phyloP scores from a whole-genome alignment of 1,140 invertebrate genomes.

The Drosophila ogumai region DNA sequence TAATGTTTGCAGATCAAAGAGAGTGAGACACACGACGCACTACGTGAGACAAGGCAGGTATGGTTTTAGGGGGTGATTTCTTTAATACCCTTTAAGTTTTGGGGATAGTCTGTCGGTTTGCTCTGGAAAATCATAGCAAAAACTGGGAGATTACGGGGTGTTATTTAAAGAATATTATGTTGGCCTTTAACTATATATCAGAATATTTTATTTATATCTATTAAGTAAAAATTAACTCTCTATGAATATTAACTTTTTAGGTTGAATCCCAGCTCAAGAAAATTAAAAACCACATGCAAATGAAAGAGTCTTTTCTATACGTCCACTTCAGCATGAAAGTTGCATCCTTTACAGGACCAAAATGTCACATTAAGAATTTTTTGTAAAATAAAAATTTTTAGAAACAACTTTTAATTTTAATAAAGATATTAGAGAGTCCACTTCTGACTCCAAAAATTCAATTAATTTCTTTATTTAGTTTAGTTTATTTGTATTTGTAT shows the following conservation, averaged over 20 bases:
- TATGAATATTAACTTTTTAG: neutral
- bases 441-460: too few relatives aligned
- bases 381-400: too few relatives aligned
- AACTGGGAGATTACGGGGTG: neutral
- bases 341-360: too few relatives aligned
- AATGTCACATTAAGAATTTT: too few relatives aligned
- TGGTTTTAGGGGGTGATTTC: neutral
- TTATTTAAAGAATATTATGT: neutral
- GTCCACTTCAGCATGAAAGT: too few relatives aligned
- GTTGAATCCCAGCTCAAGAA: too few relatives aligned
- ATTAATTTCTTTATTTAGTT: too few relatives aligned
- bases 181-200: rapidly evolving
- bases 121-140: neutral
- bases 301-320: too few relatives aligned
- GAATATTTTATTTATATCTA: neutral
- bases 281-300: too few relatives aligned
- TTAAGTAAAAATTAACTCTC: neutral
- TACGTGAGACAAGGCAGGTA: constrained; percentile 65
- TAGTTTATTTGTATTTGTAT: too few relatives aligned
- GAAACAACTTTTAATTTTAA: too few relatives aligned
- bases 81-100: constrained; percentile 6
- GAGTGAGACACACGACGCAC: constrained; percentile 6
- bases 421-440: too few relatives aligned
- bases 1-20: constrained; percentile 16
- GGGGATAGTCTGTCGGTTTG: neutral